Percentiles rank a stretch among this genome's conserved stretches.
Evolutionary conservation across 1,140 invertebrate species (phyloP).

Genomic region (Hycleus cichorii): DNA sequence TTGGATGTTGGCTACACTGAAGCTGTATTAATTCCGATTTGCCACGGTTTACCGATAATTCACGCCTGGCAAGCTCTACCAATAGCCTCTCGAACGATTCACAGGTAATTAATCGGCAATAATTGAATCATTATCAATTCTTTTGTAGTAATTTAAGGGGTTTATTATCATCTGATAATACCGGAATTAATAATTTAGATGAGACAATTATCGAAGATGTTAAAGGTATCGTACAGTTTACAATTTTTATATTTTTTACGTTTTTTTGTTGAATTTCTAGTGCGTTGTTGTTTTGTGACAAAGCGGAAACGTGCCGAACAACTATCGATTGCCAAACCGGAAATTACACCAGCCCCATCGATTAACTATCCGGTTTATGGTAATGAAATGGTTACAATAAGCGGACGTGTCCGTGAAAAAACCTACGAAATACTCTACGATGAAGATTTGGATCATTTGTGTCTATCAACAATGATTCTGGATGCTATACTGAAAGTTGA

Average conservation of each 20-base stretch:
- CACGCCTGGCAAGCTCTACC: slow-evolving; percentile 53
- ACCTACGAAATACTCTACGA: slow-evolving; percentile 80
- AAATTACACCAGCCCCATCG: slow-evolving; percentile 46
- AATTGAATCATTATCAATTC: slow-evolving; percentile 6
- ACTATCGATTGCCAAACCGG: slow-evolving; percentile 45
- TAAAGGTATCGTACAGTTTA: slow-evolving; percentile 43
- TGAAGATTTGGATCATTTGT: slow-evolving; percentile 74
- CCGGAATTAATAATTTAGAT: slow-evolving; percentile 43
- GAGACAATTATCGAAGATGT: slow-evolving; percentile 61
- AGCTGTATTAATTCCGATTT: slow-evolving; percentile 73
- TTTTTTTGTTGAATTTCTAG: slow-evolving; percentile 29
- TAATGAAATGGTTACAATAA: slow-evolving; percentile 51
- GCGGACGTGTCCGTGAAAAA: slow-evolving; percentile 66
- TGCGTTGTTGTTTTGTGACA: slow-evolving; percentile 77
- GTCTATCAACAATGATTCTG: slow-evolving; percentile 75
- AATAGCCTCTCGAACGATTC: not conserved
- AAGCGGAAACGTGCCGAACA: slow-evolving; percentile 59
- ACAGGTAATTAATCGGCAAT: not conserved
- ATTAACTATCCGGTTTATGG: slow-evolving; percentile 69
- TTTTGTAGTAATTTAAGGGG: slow-evolving; percentile 44
- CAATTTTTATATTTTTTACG: not conserved
- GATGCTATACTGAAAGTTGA: slow-evolving; percentile 69
- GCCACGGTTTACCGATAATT: slow-evolving; percentile 70
- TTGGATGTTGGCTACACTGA: slow-evolving; percentile 84
- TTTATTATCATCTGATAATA: slow-evolving; percentile 40